Base-by-base conservation (phyloP, 2,888 invertebrate genomes). In the Drosophila mulleri region DNA sequence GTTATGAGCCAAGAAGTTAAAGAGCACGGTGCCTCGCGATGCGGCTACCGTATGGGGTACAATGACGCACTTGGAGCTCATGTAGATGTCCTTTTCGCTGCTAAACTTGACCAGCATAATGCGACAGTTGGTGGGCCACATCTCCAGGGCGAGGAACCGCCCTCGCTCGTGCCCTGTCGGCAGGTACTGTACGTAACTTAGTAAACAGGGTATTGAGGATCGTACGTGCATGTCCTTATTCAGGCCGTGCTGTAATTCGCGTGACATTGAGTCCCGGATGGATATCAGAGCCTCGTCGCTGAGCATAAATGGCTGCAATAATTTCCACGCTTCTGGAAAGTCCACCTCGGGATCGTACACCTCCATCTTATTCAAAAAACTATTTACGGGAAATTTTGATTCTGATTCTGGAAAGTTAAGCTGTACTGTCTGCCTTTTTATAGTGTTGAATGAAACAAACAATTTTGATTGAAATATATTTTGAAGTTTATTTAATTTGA, bases 111-210 rank as follows among this genome's bases (percentile, higher is more conserved):
- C 97, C 68, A 98, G 94, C 78, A 99, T 94, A 4, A 99, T 98
- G 77, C 99, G 95, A 94, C 99, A 99, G 93, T 99, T 99, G n/a
- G 98, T 99, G 29, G 99, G 98, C 67, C 99, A 99, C 92, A 99
- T 95, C 94, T 99, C 99, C 86, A 99, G 94, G 0, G 99, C 98
- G 91, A 99, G 93, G 92, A 97, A 98, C 93, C 98, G 97, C 57
- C 99, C 98, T 58, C 95, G 94, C 94, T 98, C 98, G 95, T 96
- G 95, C 83, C 98, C 98, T 93, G 97, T 96, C 0, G 98, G 98
- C 75, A 99, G 94, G 92, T 97, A 96, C 92, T 98, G 96, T 48
- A 99, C 98, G 92, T 97, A 99, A 7, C 98, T 98, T 54, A 97
- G 96, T 93, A 96, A 97, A 93, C 98, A 98, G 93, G 98, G 98